Evolutionary conservation across 2,797 vertebrate species (phyloP).

Genomic region (Gymnoscopelus braueri): DNA sequence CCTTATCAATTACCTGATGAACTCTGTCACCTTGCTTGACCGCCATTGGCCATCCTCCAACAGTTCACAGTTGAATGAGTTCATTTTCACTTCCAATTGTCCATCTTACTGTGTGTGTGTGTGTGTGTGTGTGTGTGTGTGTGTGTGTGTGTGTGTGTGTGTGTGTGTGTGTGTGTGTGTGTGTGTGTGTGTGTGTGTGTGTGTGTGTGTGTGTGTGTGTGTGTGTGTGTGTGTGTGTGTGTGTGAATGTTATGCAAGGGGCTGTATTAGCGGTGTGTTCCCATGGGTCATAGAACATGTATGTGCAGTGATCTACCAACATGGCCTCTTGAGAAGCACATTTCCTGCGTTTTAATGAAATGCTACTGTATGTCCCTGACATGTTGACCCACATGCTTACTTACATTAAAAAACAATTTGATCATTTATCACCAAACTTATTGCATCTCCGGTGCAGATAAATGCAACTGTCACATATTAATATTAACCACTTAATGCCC

Average conservation of each 20-base stretch:
- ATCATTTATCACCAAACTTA: too few relatives aligned
- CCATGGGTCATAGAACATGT: not conserved
- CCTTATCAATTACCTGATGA: too few relatives aligned
- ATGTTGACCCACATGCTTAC: too few relatives aligned
- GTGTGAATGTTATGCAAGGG: not conserved
- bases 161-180: constrained; percentile 12
- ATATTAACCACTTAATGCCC: too few relatives aligned
- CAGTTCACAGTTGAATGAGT: too few relatives aligned
- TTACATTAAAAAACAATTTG: too few relatives aligned
- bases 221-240: not conserved
- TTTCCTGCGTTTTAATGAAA: not conserved
- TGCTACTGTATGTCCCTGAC: too few relatives aligned
- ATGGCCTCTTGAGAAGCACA: not conserved
- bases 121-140: not conserved
- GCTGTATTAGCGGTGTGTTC: not conserved
- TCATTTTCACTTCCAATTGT: too few relatives aligned
- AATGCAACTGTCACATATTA: too few relatives aligned
- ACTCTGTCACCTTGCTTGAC: too few relatives aligned
- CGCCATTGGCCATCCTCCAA: too few relatives aligned
- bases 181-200: constrained; percentile 2
- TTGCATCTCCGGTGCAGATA: too few relatives aligned
- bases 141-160: not conserved
- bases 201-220: constrained; percentile 4
- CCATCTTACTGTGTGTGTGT: not conserved
- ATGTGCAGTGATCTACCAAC: not conserved